Evolutionary conservation across 2,113 vertebrate species (phyloP).

Genomic region (Acrocephalus arundinaceus): DNA sequence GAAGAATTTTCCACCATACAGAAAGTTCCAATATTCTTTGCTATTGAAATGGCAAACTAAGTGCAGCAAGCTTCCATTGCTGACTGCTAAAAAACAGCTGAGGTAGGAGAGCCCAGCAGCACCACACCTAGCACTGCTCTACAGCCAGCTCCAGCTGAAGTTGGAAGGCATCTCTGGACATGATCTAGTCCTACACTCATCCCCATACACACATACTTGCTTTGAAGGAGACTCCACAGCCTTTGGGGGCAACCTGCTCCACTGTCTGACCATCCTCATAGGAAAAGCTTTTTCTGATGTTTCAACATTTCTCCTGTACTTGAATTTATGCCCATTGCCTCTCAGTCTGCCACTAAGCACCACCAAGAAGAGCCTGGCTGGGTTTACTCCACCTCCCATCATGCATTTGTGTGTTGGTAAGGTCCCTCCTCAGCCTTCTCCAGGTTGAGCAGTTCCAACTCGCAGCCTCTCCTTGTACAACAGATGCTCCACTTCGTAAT

Average conservation of each 20-base stretch:
- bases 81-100: not conserved
- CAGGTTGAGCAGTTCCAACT: not conserved
- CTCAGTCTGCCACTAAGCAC: not conserved
- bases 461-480: not conserved
- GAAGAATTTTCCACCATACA: not conserved
- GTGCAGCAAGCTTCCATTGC: fast-evolving
- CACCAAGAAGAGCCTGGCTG: not conserved
- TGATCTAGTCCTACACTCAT: not conserved
- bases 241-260: not conserved
- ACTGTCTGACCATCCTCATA: not conserved
- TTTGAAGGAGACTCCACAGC: not conserved
- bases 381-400: not conserved
- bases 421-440: too few species aligned
- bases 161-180: not conserved
- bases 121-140: not conserved
- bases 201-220: fast-evolving
- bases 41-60: not conserved
- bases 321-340: not conserved
- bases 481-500: not conserved
- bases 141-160: not conserved
- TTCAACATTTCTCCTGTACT: not conserved
- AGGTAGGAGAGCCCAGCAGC: not conserved
- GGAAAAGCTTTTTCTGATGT: not conserved
- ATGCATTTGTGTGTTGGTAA: fast-evolving
- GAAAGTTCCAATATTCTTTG: not conserved